Base-by-base conservation (phyloP, 2,888 invertebrate genomes). In the Junonia oenone region DNA sequence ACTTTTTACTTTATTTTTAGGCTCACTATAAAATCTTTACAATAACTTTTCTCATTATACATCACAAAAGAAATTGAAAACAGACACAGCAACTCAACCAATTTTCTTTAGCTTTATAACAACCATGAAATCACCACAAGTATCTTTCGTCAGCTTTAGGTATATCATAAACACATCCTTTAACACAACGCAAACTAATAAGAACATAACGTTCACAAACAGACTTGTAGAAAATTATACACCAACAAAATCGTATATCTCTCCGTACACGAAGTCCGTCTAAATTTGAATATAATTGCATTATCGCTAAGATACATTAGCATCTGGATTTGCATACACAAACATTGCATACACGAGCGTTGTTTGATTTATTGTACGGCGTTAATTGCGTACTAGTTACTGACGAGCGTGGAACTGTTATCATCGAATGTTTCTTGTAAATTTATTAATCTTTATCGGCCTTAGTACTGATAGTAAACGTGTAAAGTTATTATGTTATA, bases 241-340 rank as follows among this genome's bases (percentile, higher is more conserved):
- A n/a, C 2, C 17, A 40, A 31, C 26, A 40, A 38, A 14, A 19
- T 6, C 17, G 27, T 40, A 29, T 5, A 33, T 43, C 43, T 13
- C 17, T 11, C 6, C 9, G 19, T 17, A 19, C 0, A 47, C 29
- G 40, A 51, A 48, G 22, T n/a, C 52, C 53, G 19, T 35, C 33
- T 43, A 51, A 63, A 64, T 66, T 67, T 65, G 65, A 64, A 65
- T 68, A 64, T 69, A 68, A 69, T 69, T 66, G 61, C 65, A 67
- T 67, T 65, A 67, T 51, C 55, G 53, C 33, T 54, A 53, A 45
- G 48, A 49, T 53, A 45, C 45, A 52, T 51, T 46, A 46, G 52
- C 43, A 38, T 22, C 26, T 43, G 6, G 22, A 66, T 66, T 63
- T 62, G 52, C 68, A 65, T 65, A 63, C 37, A 48, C 65, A 61